phyloP scores from a whole-genome alignment of 2,888 invertebrate species.

The Vesta saturnalis region DNA sequence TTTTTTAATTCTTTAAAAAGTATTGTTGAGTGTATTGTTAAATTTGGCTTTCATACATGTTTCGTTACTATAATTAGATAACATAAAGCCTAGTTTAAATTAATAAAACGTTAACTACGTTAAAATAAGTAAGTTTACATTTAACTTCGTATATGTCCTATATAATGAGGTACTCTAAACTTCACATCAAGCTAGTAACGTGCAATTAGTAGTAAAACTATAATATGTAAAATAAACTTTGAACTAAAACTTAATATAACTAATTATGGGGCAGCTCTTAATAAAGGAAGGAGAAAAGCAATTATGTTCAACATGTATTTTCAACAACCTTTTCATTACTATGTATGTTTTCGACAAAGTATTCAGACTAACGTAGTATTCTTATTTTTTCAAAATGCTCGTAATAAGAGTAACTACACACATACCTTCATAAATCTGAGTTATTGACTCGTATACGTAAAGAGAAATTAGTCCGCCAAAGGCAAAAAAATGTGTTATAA shows the following conservation, averaged over 20 bases:
- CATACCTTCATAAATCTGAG: no score
- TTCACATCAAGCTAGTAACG: neutral
- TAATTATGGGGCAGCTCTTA: neutral
- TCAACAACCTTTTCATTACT: neutral
- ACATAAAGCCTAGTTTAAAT: neutral
- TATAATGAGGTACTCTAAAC: neutral
- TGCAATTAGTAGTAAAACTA: conserved; percentile 1
- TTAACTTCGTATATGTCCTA: neutral
- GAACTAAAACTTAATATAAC: neutral
- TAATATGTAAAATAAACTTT: neutral
- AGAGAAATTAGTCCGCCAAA: no score
- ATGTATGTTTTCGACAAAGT: no score
- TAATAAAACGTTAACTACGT: neutral
- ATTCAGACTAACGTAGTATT: no score
- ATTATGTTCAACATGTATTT: neutral
- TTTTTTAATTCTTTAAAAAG: no score
- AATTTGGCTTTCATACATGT: no score
- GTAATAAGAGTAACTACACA: no score
- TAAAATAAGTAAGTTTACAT: neutral
- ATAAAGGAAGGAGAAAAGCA: neutral
- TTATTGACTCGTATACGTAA: no score
- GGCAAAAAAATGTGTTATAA: no score
- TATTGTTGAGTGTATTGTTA: no score
- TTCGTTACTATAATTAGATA: no score
- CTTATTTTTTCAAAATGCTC: no score